Evolutionary conservation across 1,140 invertebrate genomes (phyloP), one percentile per base, ranked within the genome.

Genomic region (Drosophila truncata): DNA sequence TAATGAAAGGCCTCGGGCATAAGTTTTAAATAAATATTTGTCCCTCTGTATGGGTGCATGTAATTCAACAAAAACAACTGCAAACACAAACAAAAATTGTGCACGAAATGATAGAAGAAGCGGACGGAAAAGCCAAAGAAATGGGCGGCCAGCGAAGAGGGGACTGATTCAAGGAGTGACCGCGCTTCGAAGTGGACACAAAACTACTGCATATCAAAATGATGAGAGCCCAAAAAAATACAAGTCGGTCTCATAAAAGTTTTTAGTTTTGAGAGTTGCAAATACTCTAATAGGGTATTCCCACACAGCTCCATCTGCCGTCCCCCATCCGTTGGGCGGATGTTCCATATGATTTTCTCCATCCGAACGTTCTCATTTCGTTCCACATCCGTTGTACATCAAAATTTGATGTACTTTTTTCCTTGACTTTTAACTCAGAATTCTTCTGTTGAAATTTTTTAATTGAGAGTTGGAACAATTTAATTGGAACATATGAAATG

Each of bases 21-120:
- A 90, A 90, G 85, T 90, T 90, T 90, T 82, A 90, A 90, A 90
- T 90, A 90, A 90, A 90, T 90, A 90, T 90, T 90, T 82, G 84
- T 74, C 77, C 54, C 41, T 78, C 58, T 78, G 55, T 78, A 44
- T 86, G 70, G 83, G 85, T 84, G 80, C 85, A 90, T 90, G 85
- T 90, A 85, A 90, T 90, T 90, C 78, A 90, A 90, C 82, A 90
- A 82, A 88, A 88, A 88, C 73, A 73, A 65, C 52, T 62, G 69
- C 59, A 66, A 57, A 59, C 59, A 76, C 39, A 84, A 84, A 75
- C 50, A 77, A 64, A 66, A 79, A 66, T 70, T 70, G 64, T 78
- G 62, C 55, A 42, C 29, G 63, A 73, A 82, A 63, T 54, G 57
- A 75, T 75, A 75, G 67, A 64, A 55, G 52, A 60, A 47, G 63